Percentiles rank a stretch among this genome's conserved stretches.
Evolutionary conservation across 1,140 invertebrate species (phyloP).

Genomic region (Zaprionus inermis): DNA sequence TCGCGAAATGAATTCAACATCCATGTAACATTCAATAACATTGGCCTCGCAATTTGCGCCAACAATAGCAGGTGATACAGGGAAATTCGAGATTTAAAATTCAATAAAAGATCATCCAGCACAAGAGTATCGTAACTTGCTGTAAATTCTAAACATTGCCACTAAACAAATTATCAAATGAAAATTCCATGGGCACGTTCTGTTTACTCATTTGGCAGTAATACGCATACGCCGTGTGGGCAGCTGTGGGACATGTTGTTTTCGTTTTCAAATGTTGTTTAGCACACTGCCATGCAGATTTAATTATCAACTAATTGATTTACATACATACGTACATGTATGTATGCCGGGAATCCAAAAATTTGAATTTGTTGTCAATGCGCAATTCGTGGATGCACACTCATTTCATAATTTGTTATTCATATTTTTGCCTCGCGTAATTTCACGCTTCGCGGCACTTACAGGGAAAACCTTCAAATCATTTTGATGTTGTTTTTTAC

Average conservation of each 20-base stretch:
- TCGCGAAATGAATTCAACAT: background rate
- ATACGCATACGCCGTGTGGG: constrained; percentile 45
- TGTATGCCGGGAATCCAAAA: background rate
- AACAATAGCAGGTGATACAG: background rate
- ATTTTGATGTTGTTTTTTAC: constrained; percentile 8
- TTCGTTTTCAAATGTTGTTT: background rate
- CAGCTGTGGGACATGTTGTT: background rate
- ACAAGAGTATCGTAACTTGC: too few species aligned
- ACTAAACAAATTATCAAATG: background rate
- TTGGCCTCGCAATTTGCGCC: background rate
- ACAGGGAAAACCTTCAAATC: constrained; percentile 17
- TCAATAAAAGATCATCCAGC: too few species aligned
- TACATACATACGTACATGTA: constrained; percentile 26
- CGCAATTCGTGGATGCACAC: constrained; percentile 2
- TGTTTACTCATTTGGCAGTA: constrained; percentile 29
- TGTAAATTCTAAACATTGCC: background rate
- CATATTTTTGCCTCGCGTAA: constrained; percentile 19
- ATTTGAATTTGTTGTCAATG: constrained; percentile 56
- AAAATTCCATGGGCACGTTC: background rate
- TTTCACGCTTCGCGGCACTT: constrained; percentile 21
- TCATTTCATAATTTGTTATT: constrained; percentile 18
- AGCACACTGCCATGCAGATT: constrained; percentile 33
- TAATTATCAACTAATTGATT: constrained; percentile 61
- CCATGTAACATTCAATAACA: background rate
- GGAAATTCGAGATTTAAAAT: background rate